Base-by-base conservation (phyloP, 2,888 invertebrate genomes). In the Drosophila koepferae region DNA sequence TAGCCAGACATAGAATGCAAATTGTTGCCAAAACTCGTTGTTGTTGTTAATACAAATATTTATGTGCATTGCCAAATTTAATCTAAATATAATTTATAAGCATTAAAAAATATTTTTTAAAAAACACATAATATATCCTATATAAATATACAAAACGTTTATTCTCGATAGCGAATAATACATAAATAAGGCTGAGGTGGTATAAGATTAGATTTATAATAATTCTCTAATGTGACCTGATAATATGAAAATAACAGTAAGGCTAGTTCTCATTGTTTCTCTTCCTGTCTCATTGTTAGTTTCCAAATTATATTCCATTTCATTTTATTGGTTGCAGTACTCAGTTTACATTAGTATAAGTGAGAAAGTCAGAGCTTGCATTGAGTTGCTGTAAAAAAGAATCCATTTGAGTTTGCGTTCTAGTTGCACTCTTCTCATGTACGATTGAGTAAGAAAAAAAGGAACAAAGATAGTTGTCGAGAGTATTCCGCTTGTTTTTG, bases 1-100 rank as follows among this genome's bases (percentile, higher is more conserved):
- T 51, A 38, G 18, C 72, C 28, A 49, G 38, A 10, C 59, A 48
- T 9, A 74, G 59, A 38, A 3, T 64, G 36, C 79, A 74, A n/a
- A 28, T 79, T 20, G 44, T 72, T 14, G 43, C 63, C 16, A 71
- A 59, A 16, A 14, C 64, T 28, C 67, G 34, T n/a, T 60, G 53
- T 49, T 72, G 59, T 61, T 66, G 51, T 44, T 73, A 23, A 63
- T 9, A 44, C 16, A 14, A 53, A 31, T 28, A 28, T 28, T n/a
- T 48, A 31, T 46, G n/a, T 34, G 2, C 34, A 0, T 48, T 23
- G n/a, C 6, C 3, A 16, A 23, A 46, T 54, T 10, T 40, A 31
- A 31, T 34, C 4, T 51, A 56, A 67, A 74, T 72, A 62, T 40
- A 16, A 23, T 8, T 40, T 40, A 40, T 28, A 8, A 55, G 3